Base-by-base conservation (phyloP, 2,888 invertebrate genomes). In the Drosophila fulvimacula region DNA sequence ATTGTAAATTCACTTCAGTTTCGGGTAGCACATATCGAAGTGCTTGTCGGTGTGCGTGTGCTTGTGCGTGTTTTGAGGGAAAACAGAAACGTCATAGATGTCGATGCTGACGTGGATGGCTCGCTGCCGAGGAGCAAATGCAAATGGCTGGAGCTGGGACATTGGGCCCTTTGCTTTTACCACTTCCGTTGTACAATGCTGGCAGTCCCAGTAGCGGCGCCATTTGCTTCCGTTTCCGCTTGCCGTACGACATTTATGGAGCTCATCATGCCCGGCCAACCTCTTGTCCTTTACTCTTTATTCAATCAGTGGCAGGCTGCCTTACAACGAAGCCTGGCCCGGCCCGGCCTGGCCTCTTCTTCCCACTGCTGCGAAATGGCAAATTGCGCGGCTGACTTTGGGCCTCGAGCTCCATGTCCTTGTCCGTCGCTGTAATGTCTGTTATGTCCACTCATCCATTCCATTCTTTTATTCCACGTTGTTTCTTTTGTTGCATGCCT, bases 271-370 rank as follows among this genome's bases (percentile, higher is more conserved):
- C 68, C 61, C 59, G 67, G 59, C 67, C 78, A 65, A 69, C 82
- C 78, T 85, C 76, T 82, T 81, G 79, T 67, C 69, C 83, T 79
- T 75, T 85, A 82, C 81, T 74, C 76, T 75, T 69, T 72, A 88
- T 88, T 88, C 84, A 85, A 85, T 85, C 84, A 88, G 81, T 81
- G 66, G 67, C 81, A 65, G 69, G 61, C 59, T 72, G 73, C 65
- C 78, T 69, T 73, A 73, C 57, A 67, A 46, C 44, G 61, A 59
- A 51, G 38, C 32, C 60, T 44, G 38, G 15, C 34, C 30, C 10
- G 30, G 10, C 30, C 60, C 41, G 38, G n/a, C 34, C 10, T 10
- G 30, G 30, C 17, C 11, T 41, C 59, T 58, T 46, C 46, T 24
- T 34, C 51, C n/a, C 24, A 19, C 70, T 65, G 34, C 46, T 46